Base-by-base conservation (phyloP, 2,888 invertebrate species). In the Pristionchus maxplancki region DNA sequence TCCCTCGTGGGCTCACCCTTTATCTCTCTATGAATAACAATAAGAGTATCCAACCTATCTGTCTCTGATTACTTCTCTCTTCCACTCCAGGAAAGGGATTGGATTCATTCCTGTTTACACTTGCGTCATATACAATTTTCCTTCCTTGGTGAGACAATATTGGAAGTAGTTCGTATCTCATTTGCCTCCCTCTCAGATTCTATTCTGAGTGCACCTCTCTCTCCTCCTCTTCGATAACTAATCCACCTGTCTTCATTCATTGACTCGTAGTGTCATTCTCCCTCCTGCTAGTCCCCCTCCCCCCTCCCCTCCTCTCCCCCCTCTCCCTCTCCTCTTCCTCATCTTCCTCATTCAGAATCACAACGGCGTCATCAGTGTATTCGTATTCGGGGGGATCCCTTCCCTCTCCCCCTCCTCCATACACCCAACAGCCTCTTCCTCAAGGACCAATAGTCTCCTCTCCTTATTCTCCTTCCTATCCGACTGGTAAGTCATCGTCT, bases 341-440 rank as follows among this genome's bases (percentile, higher is more conserved):
- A 34, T 37, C 15, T n/a, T 85, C 85, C 0, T 85, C 85, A 37
- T 85, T 44, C 48, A 31, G 50, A 44, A 37, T 24, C 62, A 85
- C 11, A 9, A 64, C 85, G 64, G 34, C 85, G 44, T 24, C 62
- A 11, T 15, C 40, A 34, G n/a, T 62, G 48, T 40, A 28, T 40
- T 64, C 85, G 17, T 85, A 31, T 53, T 20, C 85, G 44, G 48
- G 40, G 40, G 62, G 40, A 62, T 40, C 83, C 28, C 83, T 64
- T 37, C 64, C 85, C 40, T 85, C 64, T 62, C 40, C 85, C 34
- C 64, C 82, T 53, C 82, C 82, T 83, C 82, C 82, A 20, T 83
- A 83, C 34, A 83, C 82, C 53, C 82, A 83, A 53, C 82, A 83
- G 37, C 82, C 82, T 53, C 53, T 83, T 34, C 82, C 82, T 17